Evolutionary conservation across 2,113 vertebrate species (phyloP).

Genomic region (Misgurnus mizolepis): DNA sequence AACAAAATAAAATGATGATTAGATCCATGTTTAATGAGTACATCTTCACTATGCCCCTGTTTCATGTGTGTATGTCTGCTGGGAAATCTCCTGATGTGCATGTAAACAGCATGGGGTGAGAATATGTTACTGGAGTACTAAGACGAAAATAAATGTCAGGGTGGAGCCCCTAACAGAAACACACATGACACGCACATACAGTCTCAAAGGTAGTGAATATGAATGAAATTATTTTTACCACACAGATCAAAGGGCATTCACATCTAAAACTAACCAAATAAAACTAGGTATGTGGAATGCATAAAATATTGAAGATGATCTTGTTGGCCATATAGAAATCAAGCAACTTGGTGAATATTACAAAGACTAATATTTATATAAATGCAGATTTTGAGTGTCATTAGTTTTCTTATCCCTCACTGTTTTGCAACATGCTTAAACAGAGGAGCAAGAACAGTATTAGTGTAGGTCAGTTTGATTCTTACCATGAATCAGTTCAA

Average conservation of each 20-base stretch:
- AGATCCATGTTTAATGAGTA: neutral
- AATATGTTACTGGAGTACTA: constrained; percentile 32
- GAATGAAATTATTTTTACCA: neutral
- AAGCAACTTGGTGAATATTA: neutral
- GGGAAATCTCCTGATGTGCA: constrained; percentile 16
- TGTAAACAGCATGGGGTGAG: constrained; percentile 34
- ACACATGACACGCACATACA: constrained; percentile 16
- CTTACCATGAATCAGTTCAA: no score
- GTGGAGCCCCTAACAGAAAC: constrained; percentile 33
- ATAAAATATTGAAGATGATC: neutral
- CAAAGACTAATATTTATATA: no score
- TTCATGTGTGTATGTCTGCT: constrained; percentile 10
- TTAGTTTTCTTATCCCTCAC: neutral
- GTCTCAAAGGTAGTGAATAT: constrained; percentile 17
- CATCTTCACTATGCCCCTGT: neutral
- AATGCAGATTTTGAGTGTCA: neutral
- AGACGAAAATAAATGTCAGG: constrained; percentile 36
- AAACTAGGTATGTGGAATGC: neutral
- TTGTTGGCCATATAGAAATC: neutral
- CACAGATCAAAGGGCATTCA: neutral
- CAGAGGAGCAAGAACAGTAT: no score
- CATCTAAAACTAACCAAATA: neutral
- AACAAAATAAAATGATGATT: neutral
- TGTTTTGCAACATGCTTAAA: no score
- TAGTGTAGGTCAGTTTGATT: no score